These are phyloP conservation scores for Corvus moneduloides DNA, from an alignment of 2,113 vertebrate species.

Conservation along the genomic window DNA sequence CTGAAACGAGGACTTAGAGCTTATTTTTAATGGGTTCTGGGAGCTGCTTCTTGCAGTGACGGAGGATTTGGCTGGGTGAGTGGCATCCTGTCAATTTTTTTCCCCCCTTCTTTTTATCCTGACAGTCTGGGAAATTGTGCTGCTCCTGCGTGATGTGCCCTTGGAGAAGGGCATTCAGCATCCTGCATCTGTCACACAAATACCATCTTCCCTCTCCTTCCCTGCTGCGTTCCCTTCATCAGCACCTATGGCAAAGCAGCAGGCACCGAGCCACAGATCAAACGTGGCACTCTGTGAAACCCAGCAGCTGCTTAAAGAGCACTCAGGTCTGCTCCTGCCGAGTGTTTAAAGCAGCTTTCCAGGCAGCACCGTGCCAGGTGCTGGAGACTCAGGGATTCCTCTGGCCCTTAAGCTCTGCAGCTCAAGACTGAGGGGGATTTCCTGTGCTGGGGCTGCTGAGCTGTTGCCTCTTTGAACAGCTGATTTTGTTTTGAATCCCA, in stretches of 20 bases:
- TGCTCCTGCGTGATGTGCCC: background rate
- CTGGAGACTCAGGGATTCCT: background rate
- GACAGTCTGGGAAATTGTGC: slow-evolving; percentile 27
- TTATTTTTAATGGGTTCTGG: slow-evolving; percentile 54
- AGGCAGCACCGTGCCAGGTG: background rate
- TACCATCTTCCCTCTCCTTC: background rate
- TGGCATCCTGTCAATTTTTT: slow-evolving; percentile 37
- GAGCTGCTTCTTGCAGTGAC: background rate
- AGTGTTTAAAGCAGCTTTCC: background rate
- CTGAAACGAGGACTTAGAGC: slow-evolving; percentile 17
- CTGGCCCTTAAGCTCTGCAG: background rate
- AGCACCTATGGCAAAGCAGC: slow-evolving; percentile 24
- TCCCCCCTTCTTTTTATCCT: background rate
- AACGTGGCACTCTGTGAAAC: background rate
- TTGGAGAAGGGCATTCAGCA: slow-evolving; percentile 54
- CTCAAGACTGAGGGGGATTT: background rate
- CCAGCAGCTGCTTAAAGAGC: background rate
- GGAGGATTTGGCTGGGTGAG: slow-evolving; percentile 37
- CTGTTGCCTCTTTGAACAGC: background rate
- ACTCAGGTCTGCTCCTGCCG: background rate
- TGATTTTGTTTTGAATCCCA: background rate
- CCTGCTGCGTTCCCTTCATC: background rate
- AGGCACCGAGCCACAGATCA: background rate
- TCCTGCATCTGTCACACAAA: slow-evolving; percentile 47
- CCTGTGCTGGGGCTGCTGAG: background rate